A percentile compares a stretch with the other conserved stretches of the same genome.
phyloP scores from a whole-genome alignment of 2,113 vertebrate genomes.

The Seriola dumerili region DNA sequence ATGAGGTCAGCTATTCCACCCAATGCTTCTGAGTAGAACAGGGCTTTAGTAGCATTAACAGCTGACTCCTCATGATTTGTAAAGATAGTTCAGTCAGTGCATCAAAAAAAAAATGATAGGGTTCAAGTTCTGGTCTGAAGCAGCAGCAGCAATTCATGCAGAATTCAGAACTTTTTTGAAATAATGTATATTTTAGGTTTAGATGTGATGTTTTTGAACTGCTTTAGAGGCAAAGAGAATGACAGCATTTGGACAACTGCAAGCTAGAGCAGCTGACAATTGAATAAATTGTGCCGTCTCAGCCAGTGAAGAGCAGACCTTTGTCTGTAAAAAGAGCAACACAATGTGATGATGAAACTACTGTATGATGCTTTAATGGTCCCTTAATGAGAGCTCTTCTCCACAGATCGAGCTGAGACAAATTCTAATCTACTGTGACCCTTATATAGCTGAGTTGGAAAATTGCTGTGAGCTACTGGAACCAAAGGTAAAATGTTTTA shows the following conservation, averaged over 20 bases:
- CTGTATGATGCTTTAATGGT: neutral
- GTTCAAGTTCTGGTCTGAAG: slow-evolving; percentile 16
- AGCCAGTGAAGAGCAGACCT: slow-evolving; percentile 2
- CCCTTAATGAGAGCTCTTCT: slow-evolving; percentile 43
- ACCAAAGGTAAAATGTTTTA: slow-evolving; percentile 84
- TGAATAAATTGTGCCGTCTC: neutral
- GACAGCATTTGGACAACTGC: neutral
- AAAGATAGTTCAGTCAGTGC: slow-evolving; percentile 7
- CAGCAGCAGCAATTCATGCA: neutral
- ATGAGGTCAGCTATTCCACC: slow-evolving; percentile 30
- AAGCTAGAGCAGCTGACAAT: slow-evolving; percentile 6
- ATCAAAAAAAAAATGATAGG: neutral
- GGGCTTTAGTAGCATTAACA: slow-evolving; percentile 56
- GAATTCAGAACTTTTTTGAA: neutral
- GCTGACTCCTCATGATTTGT: slow-evolving; percentile 32
- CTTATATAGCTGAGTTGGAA: slow-evolving; percentile 87
- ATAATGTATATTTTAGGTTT: neutral
- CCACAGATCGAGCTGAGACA: slow-evolving; percentile 93
- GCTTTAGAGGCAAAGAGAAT: neutral
- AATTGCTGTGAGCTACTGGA: slow-evolving; percentile 90
- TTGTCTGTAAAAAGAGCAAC: slow-evolving; percentile 9
- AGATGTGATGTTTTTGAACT: neutral
- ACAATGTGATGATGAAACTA: slow-evolving; percentile 9
- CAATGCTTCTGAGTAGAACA: slow-evolving; percentile 16
- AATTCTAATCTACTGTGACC: slow-evolving; percentile 91